phyloP scores from a whole-genome alignment of 2,797 vertebrate genomes.

The Pseudocheirus occidentalis region DNA sequence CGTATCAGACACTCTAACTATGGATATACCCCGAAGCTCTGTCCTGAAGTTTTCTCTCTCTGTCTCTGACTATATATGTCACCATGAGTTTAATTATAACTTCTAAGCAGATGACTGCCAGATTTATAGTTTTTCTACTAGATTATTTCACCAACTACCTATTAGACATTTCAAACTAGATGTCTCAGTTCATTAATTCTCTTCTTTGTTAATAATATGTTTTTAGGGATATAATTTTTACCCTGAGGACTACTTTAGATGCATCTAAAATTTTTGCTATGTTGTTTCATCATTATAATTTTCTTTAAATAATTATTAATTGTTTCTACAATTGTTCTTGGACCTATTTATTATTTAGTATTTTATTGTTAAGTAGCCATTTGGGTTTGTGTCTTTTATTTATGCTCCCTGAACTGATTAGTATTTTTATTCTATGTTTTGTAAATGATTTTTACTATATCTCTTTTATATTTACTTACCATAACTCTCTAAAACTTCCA shows the following conservation, averaged over 20 bases:
- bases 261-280: not conserved
- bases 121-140: not conserved
- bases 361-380: not conserved
- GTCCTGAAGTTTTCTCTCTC: not conserved
- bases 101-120: not conserved
- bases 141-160: not conserved
- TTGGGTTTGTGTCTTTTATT: not conserved
- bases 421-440: not conserved
- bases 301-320: constrained; percentile 4
- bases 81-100: not conserved
- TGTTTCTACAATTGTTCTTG: not conserved
- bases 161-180: not conserved
- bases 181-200: not conserved
- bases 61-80: too few species aligned
- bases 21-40: not conserved
- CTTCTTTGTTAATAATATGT: not conserved
- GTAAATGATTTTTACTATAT: not conserved
- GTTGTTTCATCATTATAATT: not conserved
- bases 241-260: not conserved
- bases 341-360: not conserved
- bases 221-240: not conserved
- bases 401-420: not conserved
- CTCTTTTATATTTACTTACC: not conserved
- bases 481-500: not conserved
- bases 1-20: not conserved